A percentile compares a stretch with the other conserved stretches of the same genome.
phyloP scores from a whole-genome alignment of 2,797 vertebrate species.

The Coreius guichenoti region DNA sequence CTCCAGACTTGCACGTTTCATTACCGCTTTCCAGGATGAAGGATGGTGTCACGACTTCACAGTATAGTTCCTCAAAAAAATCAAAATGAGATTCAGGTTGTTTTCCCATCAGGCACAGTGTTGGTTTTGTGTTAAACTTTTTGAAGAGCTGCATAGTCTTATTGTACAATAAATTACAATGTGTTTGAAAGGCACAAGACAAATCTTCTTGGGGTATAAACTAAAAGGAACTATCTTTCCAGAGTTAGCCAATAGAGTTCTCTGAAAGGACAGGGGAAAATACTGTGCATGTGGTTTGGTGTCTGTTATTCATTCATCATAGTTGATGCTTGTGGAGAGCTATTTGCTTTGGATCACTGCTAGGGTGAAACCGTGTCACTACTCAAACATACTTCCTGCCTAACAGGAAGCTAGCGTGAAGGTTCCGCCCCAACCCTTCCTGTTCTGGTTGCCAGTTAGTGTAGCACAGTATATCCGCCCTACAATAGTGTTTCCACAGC shows the following conservation, averaged over 20 bases:
- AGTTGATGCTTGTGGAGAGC: slow-evolving; percentile 48
- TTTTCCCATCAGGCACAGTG: not conserved
- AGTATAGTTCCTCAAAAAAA: not conserved
- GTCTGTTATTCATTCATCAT: slow-evolving; percentile 46
- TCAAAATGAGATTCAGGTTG: not conserved
- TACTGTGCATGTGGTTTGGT: slow-evolving; percentile 19
- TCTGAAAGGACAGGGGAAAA: slow-evolving; percentile 22
- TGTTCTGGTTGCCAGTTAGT: slow-evolving; percentile 60
- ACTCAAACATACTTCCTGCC: slow-evolving; percentile 75
- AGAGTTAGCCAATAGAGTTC: not conserved
- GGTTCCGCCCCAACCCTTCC: slow-evolving; percentile 73
- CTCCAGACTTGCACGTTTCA: slow-evolving; percentile 25
- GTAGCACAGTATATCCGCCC: not conserved
- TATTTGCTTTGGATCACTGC: slow-evolving; percentile 64
- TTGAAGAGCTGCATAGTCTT: not conserved
- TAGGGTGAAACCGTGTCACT: slow-evolving; percentile 64
- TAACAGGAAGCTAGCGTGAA: slow-evolving; percentile 74
- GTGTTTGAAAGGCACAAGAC: slow-evolving; percentile 1
- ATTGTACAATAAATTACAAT: not conserved
- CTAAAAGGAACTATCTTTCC: not conserved
- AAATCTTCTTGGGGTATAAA: not conserved
- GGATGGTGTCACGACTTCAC: slow-evolving; percentile 15
- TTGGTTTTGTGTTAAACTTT: not conserved
- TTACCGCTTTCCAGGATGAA: slow-evolving; percentile 9
- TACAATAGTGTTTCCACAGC: not conserved